Conservation (phyloP, 2,888 invertebrate species). For the Agrotis puta region DNA sequence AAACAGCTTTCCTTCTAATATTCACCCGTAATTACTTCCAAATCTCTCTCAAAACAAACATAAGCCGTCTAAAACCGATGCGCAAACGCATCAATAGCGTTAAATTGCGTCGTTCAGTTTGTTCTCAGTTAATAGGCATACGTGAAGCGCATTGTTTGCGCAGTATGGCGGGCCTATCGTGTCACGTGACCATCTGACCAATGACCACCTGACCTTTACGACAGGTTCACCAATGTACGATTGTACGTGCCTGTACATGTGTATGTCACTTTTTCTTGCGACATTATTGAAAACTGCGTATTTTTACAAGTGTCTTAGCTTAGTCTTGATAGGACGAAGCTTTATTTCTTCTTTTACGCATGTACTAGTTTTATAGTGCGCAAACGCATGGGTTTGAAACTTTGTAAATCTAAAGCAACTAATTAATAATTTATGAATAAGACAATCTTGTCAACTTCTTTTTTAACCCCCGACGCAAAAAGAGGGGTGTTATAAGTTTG, state of each 20-base stretch:
- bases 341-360: not conserved
- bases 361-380: no score
- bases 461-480: no score
- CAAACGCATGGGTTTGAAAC: not conserved
- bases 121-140: constrained; percentile 50
- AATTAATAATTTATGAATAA: no score
- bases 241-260: constrained; percentile 13
- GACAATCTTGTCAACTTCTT: no score
- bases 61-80: constrained; percentile 11
- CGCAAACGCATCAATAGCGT: constrained; percentile 31
- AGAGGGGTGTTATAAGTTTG: no score
- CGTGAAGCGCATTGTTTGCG: constrained; percentile 52
- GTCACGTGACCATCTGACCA: constrained; percentile 40
- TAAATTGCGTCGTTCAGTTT: constrained; percentile 42
- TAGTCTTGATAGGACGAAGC: not conserved
- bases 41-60: constrained; percentile 7
- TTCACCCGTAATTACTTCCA: not conserved
- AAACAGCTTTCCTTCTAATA: not conserved
- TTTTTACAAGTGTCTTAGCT: not conserved
- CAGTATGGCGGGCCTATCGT: constrained; percentile 40
- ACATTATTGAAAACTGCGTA: constrained; percentile 8
- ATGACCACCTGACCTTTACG: constrained; percentile 50
- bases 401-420: not conserved
- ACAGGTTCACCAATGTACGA: constrained; percentile 38
- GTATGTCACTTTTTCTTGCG: constrained; percentile 38